Evolutionary conservation across 2,113 vertebrate species (phyloP).

Genomic region (western clawed frog (Xenopus tropicalis)): DNA sequence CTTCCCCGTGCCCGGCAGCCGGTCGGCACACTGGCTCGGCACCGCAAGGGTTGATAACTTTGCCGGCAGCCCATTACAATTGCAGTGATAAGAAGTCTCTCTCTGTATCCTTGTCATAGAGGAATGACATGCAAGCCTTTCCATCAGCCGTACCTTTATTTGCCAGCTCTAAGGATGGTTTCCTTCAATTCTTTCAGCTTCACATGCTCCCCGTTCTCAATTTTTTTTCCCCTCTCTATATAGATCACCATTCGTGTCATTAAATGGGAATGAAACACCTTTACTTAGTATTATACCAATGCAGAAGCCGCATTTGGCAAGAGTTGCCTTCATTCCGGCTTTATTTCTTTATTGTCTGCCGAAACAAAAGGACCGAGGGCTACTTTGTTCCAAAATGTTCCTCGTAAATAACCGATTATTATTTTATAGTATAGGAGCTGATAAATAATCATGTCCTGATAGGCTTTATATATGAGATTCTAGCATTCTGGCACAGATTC

Average conservation of each 20-base stretch:
- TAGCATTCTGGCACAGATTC: too few relatives aligned
- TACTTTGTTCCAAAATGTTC: too few relatives aligned
- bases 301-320: too few relatives aligned
- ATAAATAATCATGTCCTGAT: too few relatives aligned
- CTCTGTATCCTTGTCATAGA: constrained; percentile 20
- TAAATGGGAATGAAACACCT: neutral
- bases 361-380: too few relatives aligned
- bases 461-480: too few relatives aligned
- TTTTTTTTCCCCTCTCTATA: neutral
- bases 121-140: constrained; percentile 13
- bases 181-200: constrained; percentile 21
- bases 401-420: too few relatives aligned
- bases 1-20: too few relatives aligned
- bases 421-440: too few relatives aligned
- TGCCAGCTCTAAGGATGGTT: constrained; percentile 19
- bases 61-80: constrained; percentile 7
- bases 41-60: constrained; percentile 4
- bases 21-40: neutral
- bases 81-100: constrained; percentile 7
- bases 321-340: too few relatives aligned
- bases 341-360: too few relatives aligned
- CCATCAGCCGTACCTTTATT: constrained; percentile 21
- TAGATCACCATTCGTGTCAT: neutral
- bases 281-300: too few relatives aligned
- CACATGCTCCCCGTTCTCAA: neutral